Conservation (phyloP, 2,888 invertebrate species). For the Tricholauxania praeusta region DNA sequence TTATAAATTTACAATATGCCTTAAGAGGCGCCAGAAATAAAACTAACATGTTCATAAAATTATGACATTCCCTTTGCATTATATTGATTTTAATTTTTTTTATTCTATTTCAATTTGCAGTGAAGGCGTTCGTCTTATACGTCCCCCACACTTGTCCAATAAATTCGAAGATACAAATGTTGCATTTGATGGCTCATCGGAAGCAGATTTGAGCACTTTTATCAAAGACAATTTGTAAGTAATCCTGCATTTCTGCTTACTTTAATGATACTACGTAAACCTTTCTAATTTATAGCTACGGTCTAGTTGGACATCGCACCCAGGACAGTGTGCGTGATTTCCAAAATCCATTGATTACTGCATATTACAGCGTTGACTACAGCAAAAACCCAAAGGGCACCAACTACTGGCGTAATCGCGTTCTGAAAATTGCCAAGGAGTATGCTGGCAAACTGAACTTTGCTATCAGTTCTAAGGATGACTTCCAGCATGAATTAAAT, state of each 20-base stretch:
- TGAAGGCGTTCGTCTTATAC: constrained; percentile 87
- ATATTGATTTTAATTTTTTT: neutral
- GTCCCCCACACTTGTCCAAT: constrained; percentile 89
- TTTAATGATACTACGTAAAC: neutral
- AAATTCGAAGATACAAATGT: constrained; percentile 90
- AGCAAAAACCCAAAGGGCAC: constrained; percentile 97
- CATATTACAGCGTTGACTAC: constrained; percentile 95
- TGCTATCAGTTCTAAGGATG: constrained; percentile 92
- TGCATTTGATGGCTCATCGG: constrained; percentile 80
- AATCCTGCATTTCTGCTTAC: neutral
- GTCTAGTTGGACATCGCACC: constrained; percentile 91
- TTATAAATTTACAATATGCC: constrained; percentile 7
- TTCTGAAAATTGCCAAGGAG: constrained; percentile 79
- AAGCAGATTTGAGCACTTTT: constrained; percentile 82
- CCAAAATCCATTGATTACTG: constrained; percentile 88
- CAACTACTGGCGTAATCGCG: constrained; percentile 98
- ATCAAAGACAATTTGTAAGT: constrained; percentile 86
- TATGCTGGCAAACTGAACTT: constrained; percentile 75
- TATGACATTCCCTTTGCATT: neutral
- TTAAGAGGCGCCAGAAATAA: constrained; percentile 3
- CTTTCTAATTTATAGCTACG: constrained; percentile 75
- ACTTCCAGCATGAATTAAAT: constrained; percentile 93
- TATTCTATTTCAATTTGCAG: constrained; percentile 67
- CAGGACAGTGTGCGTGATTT: constrained; percentile 88
- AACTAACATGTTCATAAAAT: neutral